Evolutionary conservation across 2,113 vertebrate species (phyloP), one percentile per base, ranked within the genome.

Genomic region (Phyllopteryx taeniolatus): DNA sequence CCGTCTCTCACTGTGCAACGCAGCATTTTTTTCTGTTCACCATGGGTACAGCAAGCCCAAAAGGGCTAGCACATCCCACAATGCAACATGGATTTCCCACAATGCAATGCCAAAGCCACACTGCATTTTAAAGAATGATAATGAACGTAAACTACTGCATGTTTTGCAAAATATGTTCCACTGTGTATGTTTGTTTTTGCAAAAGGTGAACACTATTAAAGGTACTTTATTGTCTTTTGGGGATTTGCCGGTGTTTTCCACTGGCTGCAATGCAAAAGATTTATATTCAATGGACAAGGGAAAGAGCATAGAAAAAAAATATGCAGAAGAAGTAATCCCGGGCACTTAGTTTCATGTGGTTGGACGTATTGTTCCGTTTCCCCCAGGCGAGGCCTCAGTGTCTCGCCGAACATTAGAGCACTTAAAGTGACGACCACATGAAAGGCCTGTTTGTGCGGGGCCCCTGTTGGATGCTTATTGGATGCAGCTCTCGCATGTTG

Each of bases 311-410:
- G 20, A 39, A 61, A 61, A 33, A 75, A 79, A 80, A 79, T 85
- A 77, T 79, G 81, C 80, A 80, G 78, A 86, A 81, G 79, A 86
- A 87, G 82, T 89, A 81, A 87, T 91, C 82, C 82, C 75, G 85
- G 64, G 70, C 44, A 39, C 79, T 87, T 78, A 71, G 77, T 83
- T 91, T 92, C 87, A 90, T 91, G 91, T 89, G 90, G 90, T 90
- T 87, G 72, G 80, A 88, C 84, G 86, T 82, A 90, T 92, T 91
- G 91, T 92, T 91, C 86, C 88, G 79, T 88, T 89, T 88, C 88
- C 85, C 85, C 83, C 80, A 73, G 66, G 42, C 84, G 69, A 88
- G 88, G 86, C 89, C 87, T 86, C 87, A 80, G 86, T 89, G 91
- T 92, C 91, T 91, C 83, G 86, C 82, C 86, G 82, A 89, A 87